Evolutionary conservation across 2,797 vertebrate genomes (phyloP), one percentile per base, ranked within the genome.

Genomic region (Acanthurus lineatus): DNA sequence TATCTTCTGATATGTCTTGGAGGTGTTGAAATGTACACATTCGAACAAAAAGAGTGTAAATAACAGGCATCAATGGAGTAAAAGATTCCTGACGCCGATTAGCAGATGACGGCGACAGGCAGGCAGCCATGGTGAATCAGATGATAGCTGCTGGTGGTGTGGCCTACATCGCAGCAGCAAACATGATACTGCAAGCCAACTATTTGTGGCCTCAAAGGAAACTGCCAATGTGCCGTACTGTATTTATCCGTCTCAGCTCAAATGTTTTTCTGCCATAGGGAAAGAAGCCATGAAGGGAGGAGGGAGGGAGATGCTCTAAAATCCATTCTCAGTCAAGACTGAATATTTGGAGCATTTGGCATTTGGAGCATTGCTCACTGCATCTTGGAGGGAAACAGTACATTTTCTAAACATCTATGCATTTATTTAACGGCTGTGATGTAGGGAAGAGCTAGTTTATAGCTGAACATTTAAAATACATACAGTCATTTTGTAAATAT

Each of bases 171-270:
- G 53, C 66, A 83, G 61, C 32, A 44, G 69, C 79, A 84, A 92
- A 94, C 88, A 86, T 83, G 93, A 94, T 90, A 91, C 89, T 68
- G 79, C 70, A 47, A 77, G 79, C 57, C 79, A 86, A 86, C 90
- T 93, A 91, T 93, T 87, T 83, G 77, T 85, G 84, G 85, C 83
- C 89, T 83, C 88, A 85, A 93, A 93, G 81, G 86, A 89, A 91
- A 74, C 67, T 67, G 86, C 77, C 76, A 73, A 49, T 28, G 74
- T 40, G 42, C 51, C 40, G 14, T 8, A 53, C 65, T 73, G 77
- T 74, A 81, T 83, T 86, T 86, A 87, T 88, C 77, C 51, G 10
- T 40, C 69, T 80, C 68, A 84, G 77, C 77, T 86, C 51, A 35
- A 77, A 47, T 77, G 77, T 69, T 81, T 73, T 76, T 44, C 58